These are phyloP conservation scores for Gymnoscopelus braueri DNA, from an alignment of 2,797 vertebrate species.

Conservation along the genomic window DNA sequence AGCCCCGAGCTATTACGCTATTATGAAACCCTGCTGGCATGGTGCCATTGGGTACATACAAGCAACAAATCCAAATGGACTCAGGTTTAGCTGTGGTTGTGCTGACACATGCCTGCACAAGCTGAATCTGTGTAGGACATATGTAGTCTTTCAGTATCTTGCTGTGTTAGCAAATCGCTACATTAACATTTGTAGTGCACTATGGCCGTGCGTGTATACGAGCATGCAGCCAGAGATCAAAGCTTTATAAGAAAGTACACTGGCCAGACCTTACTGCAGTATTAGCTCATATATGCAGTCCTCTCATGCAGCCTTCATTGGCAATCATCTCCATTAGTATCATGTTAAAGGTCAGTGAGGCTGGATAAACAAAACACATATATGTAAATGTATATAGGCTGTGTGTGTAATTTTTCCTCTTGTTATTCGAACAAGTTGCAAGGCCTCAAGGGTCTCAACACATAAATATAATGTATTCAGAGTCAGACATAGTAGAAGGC, in stretches of 20 bases:
- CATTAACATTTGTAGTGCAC: neutral
- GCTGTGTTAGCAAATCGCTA: neutral
- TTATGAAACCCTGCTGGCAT: conserved; percentile 29
- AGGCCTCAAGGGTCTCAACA: neutral
- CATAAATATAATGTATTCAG: too few relatives aligned
- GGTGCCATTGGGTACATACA: conserved; percentile 15
- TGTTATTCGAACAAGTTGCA: neutral
- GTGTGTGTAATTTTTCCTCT: neutral
- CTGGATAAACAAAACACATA: neutral
- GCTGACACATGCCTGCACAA: neutral
- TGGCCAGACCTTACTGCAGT: neutral
- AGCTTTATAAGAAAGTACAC: too few relatives aligned
- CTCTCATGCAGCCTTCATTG: neutral
- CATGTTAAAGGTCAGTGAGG: too few relatives aligned
- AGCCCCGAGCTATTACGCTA: neutral
- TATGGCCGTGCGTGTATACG: too few relatives aligned
- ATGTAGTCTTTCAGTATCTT: neutral
- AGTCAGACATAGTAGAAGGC: too few relatives aligned
- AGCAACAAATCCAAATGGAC: conserved; percentile 9
- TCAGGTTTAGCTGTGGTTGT: neutral
- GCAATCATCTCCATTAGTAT: neutral
- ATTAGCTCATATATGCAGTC: neutral
- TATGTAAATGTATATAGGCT: neutral
- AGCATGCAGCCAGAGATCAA: too few relatives aligned
- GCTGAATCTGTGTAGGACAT: neutral